phyloP scores from a whole-genome alignment of 1,140 invertebrate species.

The Drosophila takahashii region DNA sequence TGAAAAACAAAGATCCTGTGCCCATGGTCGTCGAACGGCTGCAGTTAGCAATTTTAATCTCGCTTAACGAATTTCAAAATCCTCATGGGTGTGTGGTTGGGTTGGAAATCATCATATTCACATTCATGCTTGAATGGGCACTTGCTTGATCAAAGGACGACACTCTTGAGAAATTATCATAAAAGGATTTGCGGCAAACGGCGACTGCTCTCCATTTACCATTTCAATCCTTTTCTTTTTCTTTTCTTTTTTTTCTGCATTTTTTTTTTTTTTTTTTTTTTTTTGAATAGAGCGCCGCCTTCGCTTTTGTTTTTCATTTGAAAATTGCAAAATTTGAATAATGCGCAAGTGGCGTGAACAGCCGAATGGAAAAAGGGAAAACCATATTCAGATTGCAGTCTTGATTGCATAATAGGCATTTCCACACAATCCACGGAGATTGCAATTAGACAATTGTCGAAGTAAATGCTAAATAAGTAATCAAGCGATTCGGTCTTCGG shows the following conservation, averaged over 20 bases:
- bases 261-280: constrained; percentile 15
- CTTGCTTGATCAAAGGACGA: constrained; percentile 84
- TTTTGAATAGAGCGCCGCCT: constrained; percentile 72
- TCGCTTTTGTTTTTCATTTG: constrained; percentile 70
- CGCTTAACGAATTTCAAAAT: constrained; percentile 81
- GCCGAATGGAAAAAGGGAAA: constrained; percentile 30
- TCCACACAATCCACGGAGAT: constrained; percentile 58
- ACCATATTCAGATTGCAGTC: constrained; percentile 53
- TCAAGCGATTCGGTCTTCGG: constrained; percentile 60
- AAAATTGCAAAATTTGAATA: constrained; percentile 83
- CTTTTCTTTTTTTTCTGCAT: constrained; percentile 27
- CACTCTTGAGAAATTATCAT: constrained; percentile 84
- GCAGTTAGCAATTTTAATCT: constrained; percentile 77
- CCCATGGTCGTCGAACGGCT: constrained; percentile 29
- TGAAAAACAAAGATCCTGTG: background rate
- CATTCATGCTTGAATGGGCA: constrained; percentile 83
- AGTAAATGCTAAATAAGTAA: constrained; percentile 80
- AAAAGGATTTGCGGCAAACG: constrained; percentile 76
- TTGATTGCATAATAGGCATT: constrained; percentile 74
- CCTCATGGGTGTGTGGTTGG: constrained; percentile 70
- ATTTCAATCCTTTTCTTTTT: constrained; percentile 24
- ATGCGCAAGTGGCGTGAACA: constrained; percentile 80
- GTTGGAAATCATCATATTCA: constrained; percentile 64
- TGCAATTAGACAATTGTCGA: constrained; percentile 73
- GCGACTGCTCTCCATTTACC: constrained; percentile 33